Evolutionary conservation across 2,797 vertebrate species (phyloP).

Genomic region (Ctenopoma multispine): DNA sequence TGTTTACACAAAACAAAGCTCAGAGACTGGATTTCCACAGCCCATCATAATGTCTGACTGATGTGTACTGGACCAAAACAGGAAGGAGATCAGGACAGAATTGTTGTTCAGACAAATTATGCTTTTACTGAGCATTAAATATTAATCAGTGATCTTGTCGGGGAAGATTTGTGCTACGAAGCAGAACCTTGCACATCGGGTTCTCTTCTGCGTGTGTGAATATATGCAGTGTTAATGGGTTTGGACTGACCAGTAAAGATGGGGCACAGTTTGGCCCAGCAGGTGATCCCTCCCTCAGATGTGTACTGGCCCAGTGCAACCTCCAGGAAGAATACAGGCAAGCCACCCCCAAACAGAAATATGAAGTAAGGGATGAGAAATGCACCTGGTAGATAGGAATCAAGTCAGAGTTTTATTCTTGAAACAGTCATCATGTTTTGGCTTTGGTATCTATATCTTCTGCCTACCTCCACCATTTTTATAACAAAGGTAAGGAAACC

Average conservation of each 20-base stretch:
- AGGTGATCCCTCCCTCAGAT: conserved; percentile 98
- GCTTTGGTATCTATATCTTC: not conserved
- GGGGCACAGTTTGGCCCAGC: conserved; percentile 98
- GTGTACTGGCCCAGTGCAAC: conserved; percentile 98
- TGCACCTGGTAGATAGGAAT: conserved; percentile 86
- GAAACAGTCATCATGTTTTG: not conserved
- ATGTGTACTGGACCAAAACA: conserved; percentile 28
- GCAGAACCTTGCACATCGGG: not conserved
- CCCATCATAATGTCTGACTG: conserved; percentile 47
- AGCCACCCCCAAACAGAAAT: conserved; percentile 97
- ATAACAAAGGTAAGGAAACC: conserved; percentile 99
- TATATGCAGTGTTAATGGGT: conserved; percentile 1
- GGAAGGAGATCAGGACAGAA: conserved; percentile 42
- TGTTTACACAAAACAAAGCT: conserved; percentile 42
- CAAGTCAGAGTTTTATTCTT: not conserved
- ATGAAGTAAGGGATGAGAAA: conserved; percentile 99
- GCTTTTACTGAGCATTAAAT: conserved; percentile 38
- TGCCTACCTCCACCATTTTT: conserved; percentile 97
- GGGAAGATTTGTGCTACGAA: conserved; percentile 5
- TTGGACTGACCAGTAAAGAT: conserved; percentile 94
- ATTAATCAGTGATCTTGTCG: conserved; percentile 21
- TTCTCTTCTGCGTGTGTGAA: not conserved
- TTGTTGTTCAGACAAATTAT: conserved; percentile 30
- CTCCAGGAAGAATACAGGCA: conserved; percentile 99
- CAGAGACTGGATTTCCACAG: conserved; percentile 7